phyloP scores from a whole-genome alignment of 1,140 invertebrate genomes.

The Radopholus similis region DNA sequence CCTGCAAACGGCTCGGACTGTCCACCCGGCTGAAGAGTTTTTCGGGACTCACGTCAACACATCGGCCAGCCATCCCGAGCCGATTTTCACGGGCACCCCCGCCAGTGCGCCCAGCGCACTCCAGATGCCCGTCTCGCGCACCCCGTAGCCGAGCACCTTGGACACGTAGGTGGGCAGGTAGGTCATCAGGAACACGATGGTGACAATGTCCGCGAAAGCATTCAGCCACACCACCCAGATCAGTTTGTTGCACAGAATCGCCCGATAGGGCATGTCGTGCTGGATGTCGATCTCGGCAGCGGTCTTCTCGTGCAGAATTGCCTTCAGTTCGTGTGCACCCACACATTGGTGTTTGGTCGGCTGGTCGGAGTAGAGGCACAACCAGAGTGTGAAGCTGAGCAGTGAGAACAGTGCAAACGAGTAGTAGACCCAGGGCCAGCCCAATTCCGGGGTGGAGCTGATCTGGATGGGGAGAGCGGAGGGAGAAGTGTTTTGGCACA shows the following conservation, averaged over 20 bases:
- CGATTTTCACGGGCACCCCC: slow-evolving; percentile 14
- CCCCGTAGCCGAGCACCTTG: slow-evolving; percentile 27
- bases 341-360: slow-evolving; percentile 30
- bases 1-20: slow-evolving; percentile 24
- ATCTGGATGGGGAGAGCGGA: slow-evolving; percentile 19
- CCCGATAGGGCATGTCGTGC: slow-evolving; percentile 27
- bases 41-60: slow-evolving; percentile 3
- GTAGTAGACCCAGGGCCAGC: slow-evolving; percentile 30
- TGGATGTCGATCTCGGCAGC: slow-evolving; percentile 26
- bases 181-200: slow-evolving; percentile 35
- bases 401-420: background rate
- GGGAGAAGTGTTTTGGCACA: background rate
- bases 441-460: slow-evolving; percentile 30
- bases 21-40: background rate
- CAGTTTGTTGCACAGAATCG: slow-evolving; percentile 22
- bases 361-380: slow-evolving; percentile 32
- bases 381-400: slow-evolving; percentile 21
- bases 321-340: slow-evolving; percentile 6
- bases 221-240: slow-evolving; percentile 36
- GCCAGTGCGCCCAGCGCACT: slow-evolving; percentile 27
- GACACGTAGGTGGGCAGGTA: slow-evolving; percentile 35
- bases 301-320: slow-evolving; percentile 25
- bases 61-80: slow-evolving; percentile 21
- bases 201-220: slow-evolving; percentile 35
- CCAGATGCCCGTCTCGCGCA: slow-evolving; percentile 21